A percentile compares a stretch with the other conserved stretches of the same genome.
These are phyloP conservation scores for Gymnoscelis rufifasciata DNA, from an alignment of 2,888 invertebrate species.

Conservation along the genomic window DNA sequence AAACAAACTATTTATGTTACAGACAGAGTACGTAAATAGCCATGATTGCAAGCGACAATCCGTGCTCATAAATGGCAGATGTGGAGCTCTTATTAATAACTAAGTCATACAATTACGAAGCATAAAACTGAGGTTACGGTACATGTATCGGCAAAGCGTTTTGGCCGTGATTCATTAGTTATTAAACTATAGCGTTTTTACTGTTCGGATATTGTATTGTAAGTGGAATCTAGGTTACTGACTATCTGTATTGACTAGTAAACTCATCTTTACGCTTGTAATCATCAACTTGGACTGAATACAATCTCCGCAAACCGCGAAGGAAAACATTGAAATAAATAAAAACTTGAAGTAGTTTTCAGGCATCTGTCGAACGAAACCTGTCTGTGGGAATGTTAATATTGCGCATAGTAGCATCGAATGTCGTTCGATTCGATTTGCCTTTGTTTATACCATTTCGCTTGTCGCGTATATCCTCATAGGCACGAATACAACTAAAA, in stretches of 20 bases:
- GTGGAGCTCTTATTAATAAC: slow-evolving; percentile 31
- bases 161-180: slow-evolving; percentile 34
- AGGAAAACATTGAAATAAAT: neutral
- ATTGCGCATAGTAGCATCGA: neutral
- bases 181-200: slow-evolving; percentile 10
- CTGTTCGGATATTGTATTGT: slow-evolving; percentile 16
- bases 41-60: slow-evolving; percentile 29
- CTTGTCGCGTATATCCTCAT: neutral
- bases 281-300: too few relatives aligned
- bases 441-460: neutral
- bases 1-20: slow-evolving; percentile 23
- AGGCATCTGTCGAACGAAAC: neutral
- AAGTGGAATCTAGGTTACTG: neutral
- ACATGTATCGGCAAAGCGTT: slow-evolving; percentile 33
- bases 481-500: neutral
- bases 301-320: neutral
- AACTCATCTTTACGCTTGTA: neutral
- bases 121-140: slow-evolving; percentile 32
- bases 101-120: slow-evolving; percentile 28
- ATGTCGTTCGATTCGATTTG: neutral
- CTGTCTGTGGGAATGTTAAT: slow-evolving; percentile 2
- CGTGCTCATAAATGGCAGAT: slow-evolving; percentile 27
- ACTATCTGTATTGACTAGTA: neutral
- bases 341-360: neutral
- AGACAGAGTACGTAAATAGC: slow-evolving; percentile 29